Conservation (phyloP, 2,797 vertebrate genomes). For the Jordanella pulchra region DNA sequence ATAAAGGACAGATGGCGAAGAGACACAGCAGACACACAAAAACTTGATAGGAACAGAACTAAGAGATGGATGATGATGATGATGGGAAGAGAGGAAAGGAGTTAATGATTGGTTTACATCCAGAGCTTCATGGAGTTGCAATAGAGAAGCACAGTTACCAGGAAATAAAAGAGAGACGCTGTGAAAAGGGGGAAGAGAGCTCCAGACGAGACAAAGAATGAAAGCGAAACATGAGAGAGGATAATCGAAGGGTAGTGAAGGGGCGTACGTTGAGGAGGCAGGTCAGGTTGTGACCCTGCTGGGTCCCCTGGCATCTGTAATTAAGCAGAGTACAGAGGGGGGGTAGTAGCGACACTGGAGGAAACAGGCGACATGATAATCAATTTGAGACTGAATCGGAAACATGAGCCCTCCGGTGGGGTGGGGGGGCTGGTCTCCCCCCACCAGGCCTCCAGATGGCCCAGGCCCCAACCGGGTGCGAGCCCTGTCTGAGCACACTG, state of each 20-base stretch:
- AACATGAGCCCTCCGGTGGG: constrained; percentile 67
- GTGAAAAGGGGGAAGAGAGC: not conserved
- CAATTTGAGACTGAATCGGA: constrained; percentile 78
- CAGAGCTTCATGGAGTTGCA: constrained; percentile 22
- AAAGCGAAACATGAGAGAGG: not conserved
- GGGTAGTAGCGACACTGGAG: constrained; percentile 50
- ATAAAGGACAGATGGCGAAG: constrained; percentile 61
- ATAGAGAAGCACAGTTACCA: constrained; percentile 22
- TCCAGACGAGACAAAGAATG: not conserved
- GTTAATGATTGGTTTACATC: constrained; percentile 54
- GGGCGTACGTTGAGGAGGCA: constrained; percentile 14
- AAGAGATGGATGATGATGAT: constrained; percentile 61
- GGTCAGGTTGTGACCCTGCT: constrained; percentile 52
- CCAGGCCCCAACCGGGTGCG: constrained; percentile 52
- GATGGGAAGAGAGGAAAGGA: constrained; percentile 45
- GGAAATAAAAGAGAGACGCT: not conserved
- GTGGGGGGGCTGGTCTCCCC: constrained; percentile 50
- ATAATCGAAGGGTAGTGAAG: not conserved
- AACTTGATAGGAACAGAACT: constrained; percentile 45
- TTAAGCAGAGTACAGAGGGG: constrained; percentile 33
- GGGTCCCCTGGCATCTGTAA: constrained; percentile 61
- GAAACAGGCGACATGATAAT: constrained; percentile 79
- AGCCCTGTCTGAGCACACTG: constrained; percentile 40
- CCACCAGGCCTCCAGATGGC: constrained; percentile 78
- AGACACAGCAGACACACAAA: constrained; percentile 35